Percentiles rank a stretch among this genome's conserved stretches.
These are phyloP conservation scores for Gallinago jamesoni DNA, from an alignment of 2,113 vertebrate species.

Conservation along the genomic window DNA sequence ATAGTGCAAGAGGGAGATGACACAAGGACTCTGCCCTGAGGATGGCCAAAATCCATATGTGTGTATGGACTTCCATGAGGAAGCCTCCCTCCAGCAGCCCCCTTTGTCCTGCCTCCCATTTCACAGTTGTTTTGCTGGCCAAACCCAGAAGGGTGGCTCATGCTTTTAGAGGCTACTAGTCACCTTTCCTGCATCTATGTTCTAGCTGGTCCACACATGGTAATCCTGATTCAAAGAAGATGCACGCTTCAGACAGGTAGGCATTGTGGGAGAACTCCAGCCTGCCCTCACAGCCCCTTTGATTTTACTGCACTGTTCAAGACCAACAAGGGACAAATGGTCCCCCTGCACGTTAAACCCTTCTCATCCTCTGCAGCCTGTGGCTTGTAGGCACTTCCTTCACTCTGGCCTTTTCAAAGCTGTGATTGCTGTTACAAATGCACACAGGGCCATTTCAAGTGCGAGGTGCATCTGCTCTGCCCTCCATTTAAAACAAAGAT, in stretches of 20 bases:
- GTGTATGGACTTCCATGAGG: not conserved
- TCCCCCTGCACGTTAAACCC: not conserved
- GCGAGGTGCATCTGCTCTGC: not conserved
- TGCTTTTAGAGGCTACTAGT: not conserved
- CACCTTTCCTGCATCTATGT: not conserved
- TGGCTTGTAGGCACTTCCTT: not conserved
- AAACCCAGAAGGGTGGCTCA: not conserved
- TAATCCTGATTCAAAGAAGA: not conserved
- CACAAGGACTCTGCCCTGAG: not conserved
- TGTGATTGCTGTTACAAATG: not conserved
- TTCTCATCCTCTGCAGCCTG: not conserved
- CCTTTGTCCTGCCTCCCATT: not conserved
- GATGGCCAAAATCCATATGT: not conserved
- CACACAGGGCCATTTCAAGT: not conserved
- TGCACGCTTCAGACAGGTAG: not conserved
- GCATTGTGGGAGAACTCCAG: not conserved
- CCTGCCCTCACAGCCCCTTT: not conserved
- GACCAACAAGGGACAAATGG: not conserved
- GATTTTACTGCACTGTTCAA: not conserved
- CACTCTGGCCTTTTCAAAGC: not conserved
- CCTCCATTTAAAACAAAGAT: not conserved
- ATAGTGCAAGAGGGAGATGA: not conserved
- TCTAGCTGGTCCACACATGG: not conserved
- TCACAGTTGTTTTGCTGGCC: not conserved
- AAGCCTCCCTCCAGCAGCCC: not conserved